Evolutionary conservation across 2,113 vertebrate species (phyloP).

Genomic region (Serilophus lunatus): DNA sequence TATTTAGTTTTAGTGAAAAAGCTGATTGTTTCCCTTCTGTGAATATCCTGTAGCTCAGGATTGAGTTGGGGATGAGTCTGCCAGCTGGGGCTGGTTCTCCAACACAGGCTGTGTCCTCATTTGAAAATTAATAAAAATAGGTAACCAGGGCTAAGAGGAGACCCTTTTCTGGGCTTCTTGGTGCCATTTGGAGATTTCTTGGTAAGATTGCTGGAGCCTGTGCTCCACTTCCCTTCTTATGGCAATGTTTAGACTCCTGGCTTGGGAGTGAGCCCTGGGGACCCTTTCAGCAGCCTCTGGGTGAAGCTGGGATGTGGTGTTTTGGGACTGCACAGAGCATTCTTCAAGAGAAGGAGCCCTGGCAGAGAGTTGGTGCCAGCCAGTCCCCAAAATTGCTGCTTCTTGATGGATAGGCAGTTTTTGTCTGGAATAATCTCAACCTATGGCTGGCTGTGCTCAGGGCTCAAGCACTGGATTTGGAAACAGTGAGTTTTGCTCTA

Average conservation of each 20-base stretch:
- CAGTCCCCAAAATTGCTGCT: not conserved
- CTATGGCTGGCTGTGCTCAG: not conserved
- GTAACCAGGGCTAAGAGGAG: not conserved
- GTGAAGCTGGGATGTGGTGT: not conserved
- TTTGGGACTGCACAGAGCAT: not conserved
- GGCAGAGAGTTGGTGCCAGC: not conserved
- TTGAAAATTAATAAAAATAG: not conserved
- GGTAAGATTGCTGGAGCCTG: not conserved
- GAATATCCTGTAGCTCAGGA: not conserved
- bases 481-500: not conserved
- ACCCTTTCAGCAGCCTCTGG: not conserved
- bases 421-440: not conserved
- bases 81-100: not conserved
- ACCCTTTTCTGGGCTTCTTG: not conserved
- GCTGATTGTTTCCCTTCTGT: not conserved
- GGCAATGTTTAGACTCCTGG: not conserved
- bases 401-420: not conserved
- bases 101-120: not conserved
- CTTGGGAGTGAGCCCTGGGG: not conserved
- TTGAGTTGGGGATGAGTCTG: not conserved
- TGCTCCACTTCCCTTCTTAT: rapidly evolving
- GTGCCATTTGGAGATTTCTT: not conserved
- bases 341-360: not conserved
- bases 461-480: not conserved
- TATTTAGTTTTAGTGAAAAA: not conserved